Evolutionary conservation across 2,888 invertebrate genomes (phyloP), one percentile per base, ranked within the genome.

Genomic region (Heliconius ethilla): DNA sequence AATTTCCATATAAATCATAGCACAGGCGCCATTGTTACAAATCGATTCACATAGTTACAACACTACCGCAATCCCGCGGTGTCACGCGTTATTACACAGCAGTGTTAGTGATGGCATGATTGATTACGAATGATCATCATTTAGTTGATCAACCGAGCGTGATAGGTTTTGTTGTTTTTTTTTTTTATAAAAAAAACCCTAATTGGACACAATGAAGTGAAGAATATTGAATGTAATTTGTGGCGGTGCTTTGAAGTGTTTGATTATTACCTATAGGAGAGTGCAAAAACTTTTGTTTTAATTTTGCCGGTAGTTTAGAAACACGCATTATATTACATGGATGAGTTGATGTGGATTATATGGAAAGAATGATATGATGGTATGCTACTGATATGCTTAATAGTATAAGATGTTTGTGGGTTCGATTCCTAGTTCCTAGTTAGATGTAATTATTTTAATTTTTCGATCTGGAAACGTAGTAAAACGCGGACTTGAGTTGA

Each of bases 31-130:
- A 73, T 67, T 62, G 29, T 76, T 45, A 62, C 65, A 77, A 70
- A 75, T 63, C 62, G 81, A 72, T 78, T 75, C 83, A 83, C 81
- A 81, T 83, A 85, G 85, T 83, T 85, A 84, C 86, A 87, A 87
- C 89, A 90, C 90, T 87, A 89, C 88, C 89, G 89, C 87, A 88
- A 88, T 88, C 88, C 81, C 82, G 85, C 82, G 86, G 84, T 84
- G 88, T 86, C 85, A 86, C 83, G 90, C 89, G 86, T 88, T 91
- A 91, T 91, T 91, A 90, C 87, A 83, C 80, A 75, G 73, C 75
- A 89, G 88, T 51, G 45, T 51, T 51, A 51, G 90, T 89, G 90
- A 85, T 82, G 84, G 88, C 83, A 86, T 91, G 90, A 91, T 90
- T 90, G 90, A 91, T 90, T 88, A 86, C 84, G 81, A 55, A 55